These are phyloP conservation scores for Palloptera scutellata DNA, from an alignment of 2,888 invertebrate species.

Conservation along the genomic window DNA sequence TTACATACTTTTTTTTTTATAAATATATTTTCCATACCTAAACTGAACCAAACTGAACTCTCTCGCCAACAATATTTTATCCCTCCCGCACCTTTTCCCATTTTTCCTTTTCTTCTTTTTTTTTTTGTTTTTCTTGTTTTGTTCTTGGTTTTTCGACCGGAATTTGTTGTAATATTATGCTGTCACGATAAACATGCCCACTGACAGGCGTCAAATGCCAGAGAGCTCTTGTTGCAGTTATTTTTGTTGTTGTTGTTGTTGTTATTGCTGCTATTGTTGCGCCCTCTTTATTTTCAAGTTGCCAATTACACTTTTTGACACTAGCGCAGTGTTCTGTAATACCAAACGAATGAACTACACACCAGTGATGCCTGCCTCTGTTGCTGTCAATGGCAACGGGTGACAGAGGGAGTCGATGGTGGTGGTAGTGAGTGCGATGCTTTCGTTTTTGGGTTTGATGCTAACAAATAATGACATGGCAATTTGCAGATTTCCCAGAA, in stretches of 20 bases:
- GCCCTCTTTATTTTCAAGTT: slow-evolving; percentile 38
- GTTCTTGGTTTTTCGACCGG: too few relatives aligned
- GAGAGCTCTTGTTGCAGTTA: neutral
- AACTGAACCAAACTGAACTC: too few relatives aligned
- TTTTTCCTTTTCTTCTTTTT: too few relatives aligned
- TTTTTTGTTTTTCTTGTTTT: too few relatives aligned
- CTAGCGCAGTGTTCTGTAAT: slow-evolving; percentile 35
- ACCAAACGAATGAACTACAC: too few relatives aligned
- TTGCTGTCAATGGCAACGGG: neutral
- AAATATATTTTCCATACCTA: too few relatives aligned
- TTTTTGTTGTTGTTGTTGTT: neutral
- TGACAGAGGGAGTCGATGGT: slow-evolving; percentile 7
- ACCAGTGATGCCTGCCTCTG: neutral
- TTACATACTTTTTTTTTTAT: too few relatives aligned
- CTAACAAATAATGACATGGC: slow-evolving; percentile 62
- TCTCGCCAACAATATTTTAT: too few relatives aligned
- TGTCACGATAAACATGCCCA: slow-evolving; percentile 55
- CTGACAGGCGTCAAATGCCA: slow-evolving; percentile 45
- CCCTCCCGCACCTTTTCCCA: too few relatives aligned
- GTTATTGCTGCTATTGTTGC: neutral
- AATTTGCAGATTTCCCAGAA: slow-evolving; percentile 62
- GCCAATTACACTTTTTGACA: slow-evolving; percentile 61
- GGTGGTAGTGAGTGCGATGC: slow-evolving; percentile 36
- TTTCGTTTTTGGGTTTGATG: slow-evolving; percentile 45
- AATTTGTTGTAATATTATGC: slow-evolving; percentile 48